These are phyloP conservation scores for Guaruba guarouba DNA, from an alignment of 2,113 vertebrate species.

Conservation along the genomic window DNA sequence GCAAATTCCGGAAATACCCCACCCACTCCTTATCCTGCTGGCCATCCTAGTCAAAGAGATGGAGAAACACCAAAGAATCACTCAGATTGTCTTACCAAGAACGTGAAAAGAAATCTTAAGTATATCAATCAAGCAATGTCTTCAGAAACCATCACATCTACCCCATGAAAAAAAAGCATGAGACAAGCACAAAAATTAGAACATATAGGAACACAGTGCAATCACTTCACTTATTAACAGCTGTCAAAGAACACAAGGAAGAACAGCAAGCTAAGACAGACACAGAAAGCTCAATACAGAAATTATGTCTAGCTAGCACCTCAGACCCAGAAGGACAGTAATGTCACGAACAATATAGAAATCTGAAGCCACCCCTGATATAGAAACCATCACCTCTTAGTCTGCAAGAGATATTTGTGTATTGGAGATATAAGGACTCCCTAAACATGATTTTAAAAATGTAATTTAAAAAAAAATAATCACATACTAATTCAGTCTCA, in stretches of 20 bases:
- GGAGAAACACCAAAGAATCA: background rate
- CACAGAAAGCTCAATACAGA: background rate
- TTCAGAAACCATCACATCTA: background rate
- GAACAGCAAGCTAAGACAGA: background rate
- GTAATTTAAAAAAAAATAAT: background rate
- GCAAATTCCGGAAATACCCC: conserved; percentile 84
- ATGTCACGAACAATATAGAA: fast-evolving
- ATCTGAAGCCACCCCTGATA: background rate
- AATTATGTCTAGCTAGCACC: background rate
- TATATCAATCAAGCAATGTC: background rate
- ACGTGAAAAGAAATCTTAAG: background rate
- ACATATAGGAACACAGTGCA: background rate
- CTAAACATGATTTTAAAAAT: background rate
- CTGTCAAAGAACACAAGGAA: background rate
- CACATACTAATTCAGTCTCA: background rate
- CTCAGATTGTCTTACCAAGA: background rate
- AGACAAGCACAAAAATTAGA: background rate
- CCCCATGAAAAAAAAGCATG: fast-evolving
- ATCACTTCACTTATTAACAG: background rate
- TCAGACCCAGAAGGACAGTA: background rate
- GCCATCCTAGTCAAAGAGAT: conserved; percentile 69
- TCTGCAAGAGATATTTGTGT: background rate
- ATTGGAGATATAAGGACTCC: background rate
- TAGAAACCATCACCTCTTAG: background rate
- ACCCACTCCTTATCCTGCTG: conserved; percentile 84